Conservation (phyloP, 2,888 invertebrate genomes). For the Diarsia brunnea region DNA sequence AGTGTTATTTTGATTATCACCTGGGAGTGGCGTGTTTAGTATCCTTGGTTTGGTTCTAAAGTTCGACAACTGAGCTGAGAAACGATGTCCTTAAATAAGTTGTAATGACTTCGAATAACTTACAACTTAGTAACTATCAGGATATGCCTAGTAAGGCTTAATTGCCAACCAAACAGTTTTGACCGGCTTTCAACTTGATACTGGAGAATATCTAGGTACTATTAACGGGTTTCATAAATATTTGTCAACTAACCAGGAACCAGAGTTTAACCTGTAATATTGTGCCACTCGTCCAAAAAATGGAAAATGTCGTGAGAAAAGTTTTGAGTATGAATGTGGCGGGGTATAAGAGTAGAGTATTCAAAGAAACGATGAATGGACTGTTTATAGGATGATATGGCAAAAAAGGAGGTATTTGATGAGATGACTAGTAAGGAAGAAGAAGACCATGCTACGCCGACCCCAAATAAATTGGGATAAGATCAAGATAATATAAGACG, state of each 20-base stretch:
- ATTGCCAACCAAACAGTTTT: background rate
- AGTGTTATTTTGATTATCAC: conserved; percentile 28
- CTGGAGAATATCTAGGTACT: background rate
- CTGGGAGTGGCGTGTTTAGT: conserved; percentile 45
- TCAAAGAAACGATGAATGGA: no score
- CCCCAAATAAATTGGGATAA: no score
- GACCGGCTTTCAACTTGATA: background rate
- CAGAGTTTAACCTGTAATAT: background rate
- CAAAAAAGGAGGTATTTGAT: no score
- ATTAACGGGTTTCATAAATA: background rate
- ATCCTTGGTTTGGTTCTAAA: conserved; percentile 33
- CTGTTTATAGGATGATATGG: no score
- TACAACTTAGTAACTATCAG: background rate
- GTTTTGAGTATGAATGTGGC: no score
- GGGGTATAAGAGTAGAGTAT: no score
- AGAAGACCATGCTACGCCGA: no score
- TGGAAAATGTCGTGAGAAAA: no score
- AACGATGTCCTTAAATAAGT: background rate
- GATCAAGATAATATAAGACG: no score
- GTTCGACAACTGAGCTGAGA: conserved; percentile 10
- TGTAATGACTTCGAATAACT: background rate
- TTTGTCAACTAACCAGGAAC: background rate
- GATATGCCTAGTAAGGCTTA: background rate
- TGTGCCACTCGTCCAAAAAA: conserved; percentile 10
- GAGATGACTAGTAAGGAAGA: no score